Percentiles rank a stretch among this genome's conserved stretches.
phyloP scores from a whole-genome alignment of 2,797 vertebrate genomes.

The Meriones psammophilus region DNA sequence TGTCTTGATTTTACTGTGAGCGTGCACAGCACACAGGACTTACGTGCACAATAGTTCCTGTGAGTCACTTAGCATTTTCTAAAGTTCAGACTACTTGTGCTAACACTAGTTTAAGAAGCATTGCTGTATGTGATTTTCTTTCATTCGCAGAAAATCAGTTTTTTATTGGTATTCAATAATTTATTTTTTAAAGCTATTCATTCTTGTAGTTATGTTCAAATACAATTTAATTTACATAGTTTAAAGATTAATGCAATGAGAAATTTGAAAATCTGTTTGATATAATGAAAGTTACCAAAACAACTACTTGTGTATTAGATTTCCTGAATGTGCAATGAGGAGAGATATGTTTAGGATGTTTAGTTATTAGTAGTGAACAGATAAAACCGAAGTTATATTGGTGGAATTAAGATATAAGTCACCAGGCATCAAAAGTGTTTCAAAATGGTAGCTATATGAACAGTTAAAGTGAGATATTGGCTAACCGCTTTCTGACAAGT shows the following conservation, averaged over 20 bases:
- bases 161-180: constrained; percentile 34
- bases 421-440: not conserved
- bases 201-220: constrained; percentile 17
- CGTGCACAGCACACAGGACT: not conserved
- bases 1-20: not conserved
- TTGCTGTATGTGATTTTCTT: not conserved
- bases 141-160: not conserved
- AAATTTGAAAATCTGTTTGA: constrained; percentile 50
- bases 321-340: not conserved
- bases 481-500: not conserved
- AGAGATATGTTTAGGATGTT: constrained; percentile 16
- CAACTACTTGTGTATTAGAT: not conserved
- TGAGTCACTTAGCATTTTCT: constrained; percentile 38
- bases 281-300: not conserved
- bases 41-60: not conserved
- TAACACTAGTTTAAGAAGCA: constrained; percentile 49
- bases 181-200: constrained; percentile 34
- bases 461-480: constrained; percentile 18
- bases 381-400: not conserved
- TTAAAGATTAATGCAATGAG: not conserved
- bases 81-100: constrained; percentile 12
- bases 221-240: constrained; percentile 33
- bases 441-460: not conserved
- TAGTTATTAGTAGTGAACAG: not conserved
- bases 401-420: not conserved